Base-by-base conservation (phyloP, 2,113 vertebrate genomes). In the Felis chaus region DNA sequence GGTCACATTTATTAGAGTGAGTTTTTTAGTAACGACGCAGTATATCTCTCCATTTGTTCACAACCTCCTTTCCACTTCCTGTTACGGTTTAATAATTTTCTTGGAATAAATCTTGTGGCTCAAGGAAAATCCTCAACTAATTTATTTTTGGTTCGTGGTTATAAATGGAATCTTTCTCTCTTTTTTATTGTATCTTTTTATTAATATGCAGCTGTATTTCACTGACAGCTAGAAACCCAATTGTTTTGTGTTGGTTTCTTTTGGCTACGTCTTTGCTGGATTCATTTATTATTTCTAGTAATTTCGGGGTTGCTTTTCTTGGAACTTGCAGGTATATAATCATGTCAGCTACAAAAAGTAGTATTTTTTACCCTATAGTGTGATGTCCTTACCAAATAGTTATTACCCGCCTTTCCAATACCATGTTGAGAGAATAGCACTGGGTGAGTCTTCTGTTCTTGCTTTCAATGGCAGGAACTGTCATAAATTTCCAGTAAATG, bases 271-370 rank as follows among this genome's bases (percentile, higher is more conserved):
- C 69, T 92, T 96, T 97, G 80, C 96, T 95, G 94, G 92, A 97
- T 80, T 96, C 69, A 74, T 84, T 96, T 96, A 96, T 96, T 97
- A 95, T 96, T 97, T 92, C 94, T 97, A 92, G 80, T 65, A 86
- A 95, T 96, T 97, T 91, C 73, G 33, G 53, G 65, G 55, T 76
- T 94, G 90, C 92, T 97, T 97, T 98, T 96, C 92, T 96, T 98
- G 95, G 97, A 96, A 96, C 80, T 91, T 88, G 94, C 78, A 95
- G 83, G 63, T 91, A 68, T 96, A 80, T 94, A 95, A 96, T 97
- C 74, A 94, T 55, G 74, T 88, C 95, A 91, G 29, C 80, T 95
- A 81, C 45, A 71, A 63, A 76, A 79, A 91, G 74, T 69, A 89
- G 29, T 80, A 63, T 91, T 93, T 97, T 94, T 88, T 97, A 82